Evolutionary conservation across 2,888 invertebrate species (phyloP).

Genomic region (Drosophila mayaguana): DNA sequence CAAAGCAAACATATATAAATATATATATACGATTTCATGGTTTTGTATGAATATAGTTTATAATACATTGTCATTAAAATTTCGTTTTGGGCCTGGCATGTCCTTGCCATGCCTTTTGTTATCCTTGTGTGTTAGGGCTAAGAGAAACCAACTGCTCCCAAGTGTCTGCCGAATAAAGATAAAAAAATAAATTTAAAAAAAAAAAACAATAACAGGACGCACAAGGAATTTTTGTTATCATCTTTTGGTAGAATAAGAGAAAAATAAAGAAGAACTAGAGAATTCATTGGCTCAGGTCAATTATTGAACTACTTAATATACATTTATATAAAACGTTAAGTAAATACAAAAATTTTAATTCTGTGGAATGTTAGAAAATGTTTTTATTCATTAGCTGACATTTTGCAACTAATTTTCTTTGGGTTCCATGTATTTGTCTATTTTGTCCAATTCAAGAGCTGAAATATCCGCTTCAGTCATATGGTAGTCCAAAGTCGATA

Average conservation of each 20-base stretch:
- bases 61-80: slow-evolving; percentile 62
- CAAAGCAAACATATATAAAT: slow-evolving; percentile 10
- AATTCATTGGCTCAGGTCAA: no score
- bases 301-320: background rate
- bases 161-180: slow-evolving; percentile 45
- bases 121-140: slow-evolving; percentile 33
- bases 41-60: slow-evolving; percentile 47
- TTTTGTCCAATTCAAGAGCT: background rate
- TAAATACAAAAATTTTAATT: no score
- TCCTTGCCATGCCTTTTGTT: slow-evolving; percentile 40
- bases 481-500: background rate
- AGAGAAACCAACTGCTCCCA: slow-evolving; percentile 34
- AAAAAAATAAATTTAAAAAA: slow-evolving; percentile 31
- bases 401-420: background rate
- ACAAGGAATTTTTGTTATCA: no score
- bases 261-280: background rate
- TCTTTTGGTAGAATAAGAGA: background rate
- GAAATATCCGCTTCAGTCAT: background rate
- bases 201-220: slow-evolving; percentile 34
- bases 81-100: slow-evolving; percentile 49
- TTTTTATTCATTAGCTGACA: background rate
- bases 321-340: background rate
- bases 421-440: background rate
- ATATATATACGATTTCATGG: slow-evolving; percentile 21
- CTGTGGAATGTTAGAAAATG: background rate